These are phyloP conservation scores for Anguilla marmorata DNA, from an alignment of 2,797 vertebrate species.

Conservation along the genomic window DNA sequence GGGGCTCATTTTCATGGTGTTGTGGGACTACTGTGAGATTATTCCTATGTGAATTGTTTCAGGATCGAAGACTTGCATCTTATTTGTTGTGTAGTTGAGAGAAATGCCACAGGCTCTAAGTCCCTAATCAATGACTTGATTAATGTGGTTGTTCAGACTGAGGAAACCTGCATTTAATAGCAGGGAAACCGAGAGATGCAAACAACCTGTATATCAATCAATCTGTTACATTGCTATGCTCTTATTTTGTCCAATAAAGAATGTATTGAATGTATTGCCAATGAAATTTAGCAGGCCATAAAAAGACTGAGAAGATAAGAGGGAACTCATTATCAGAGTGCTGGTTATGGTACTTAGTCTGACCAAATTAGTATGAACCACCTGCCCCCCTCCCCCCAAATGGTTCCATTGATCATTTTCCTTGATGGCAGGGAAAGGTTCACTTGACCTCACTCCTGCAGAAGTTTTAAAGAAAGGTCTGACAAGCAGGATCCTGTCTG, in stretches of 20 bases:
- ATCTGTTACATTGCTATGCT: neutral
- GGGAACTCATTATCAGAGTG: neutral
- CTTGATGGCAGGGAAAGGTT: constrained; percentile 28
- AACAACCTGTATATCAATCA: constrained; percentile 15
- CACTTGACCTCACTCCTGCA: constrained; percentile 41
- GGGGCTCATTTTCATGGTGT: constrained; percentile 70
- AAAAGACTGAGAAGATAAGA: constrained; percentile 1
- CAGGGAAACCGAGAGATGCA: neutral
- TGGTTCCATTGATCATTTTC: constrained; percentile 44
- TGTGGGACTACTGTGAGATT: constrained; percentile 66
- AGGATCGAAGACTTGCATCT: constrained; percentile 78
- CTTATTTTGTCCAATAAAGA: neutral
- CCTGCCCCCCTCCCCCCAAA: neutral
- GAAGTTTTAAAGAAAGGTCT: constrained; percentile 42
- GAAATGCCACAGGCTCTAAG: constrained; percentile 68
- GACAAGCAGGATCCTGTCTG: constrained; percentile 29
- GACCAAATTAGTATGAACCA: neutral
- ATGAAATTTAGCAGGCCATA: neutral
- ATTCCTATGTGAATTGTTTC: constrained; percentile 77
- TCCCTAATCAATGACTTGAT: constrained; percentile 76
- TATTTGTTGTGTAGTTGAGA: constrained; percentile 73
- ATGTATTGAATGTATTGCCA: neutral
- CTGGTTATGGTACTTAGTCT: neutral
- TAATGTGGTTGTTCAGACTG: constrained; percentile 72
- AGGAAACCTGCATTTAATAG: constrained; percentile 52